Percentiles rank a stretch among this genome's conserved stretches.
Evolutionary conservation across 2,888 invertebrate genomes (phyloP).

Genomic region (Drosophila falleni): DNA sequence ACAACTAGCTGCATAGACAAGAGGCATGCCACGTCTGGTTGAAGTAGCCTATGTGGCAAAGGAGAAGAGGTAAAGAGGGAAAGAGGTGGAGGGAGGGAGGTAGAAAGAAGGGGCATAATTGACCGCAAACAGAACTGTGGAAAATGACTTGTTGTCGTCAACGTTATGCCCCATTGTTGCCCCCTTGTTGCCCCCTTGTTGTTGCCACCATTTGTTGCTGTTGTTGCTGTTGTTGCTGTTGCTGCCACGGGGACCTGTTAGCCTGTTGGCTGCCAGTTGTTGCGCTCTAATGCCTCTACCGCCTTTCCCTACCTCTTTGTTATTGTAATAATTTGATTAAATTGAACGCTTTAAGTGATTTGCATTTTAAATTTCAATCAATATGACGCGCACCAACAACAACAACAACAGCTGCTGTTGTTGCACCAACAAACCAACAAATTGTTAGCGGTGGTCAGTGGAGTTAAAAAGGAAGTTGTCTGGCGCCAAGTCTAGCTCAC

Average conservation of each 20-base stretch:
- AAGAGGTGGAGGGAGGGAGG: not conserved
- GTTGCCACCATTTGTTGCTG: slow-evolving; percentile 11
- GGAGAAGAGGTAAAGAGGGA: not conserved
- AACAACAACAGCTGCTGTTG: slow-evolving; percentile 20
- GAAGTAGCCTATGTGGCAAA: slow-evolving; percentile 3
- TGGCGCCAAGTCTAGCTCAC: slow-evolving; percentile 50
- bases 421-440: slow-evolving; percentile 1
- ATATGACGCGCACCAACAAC: slow-evolving; percentile 64
- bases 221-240: not conserved
- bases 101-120: slow-evolving; percentile 6
- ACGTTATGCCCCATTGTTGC: slow-evolving; percentile 41
- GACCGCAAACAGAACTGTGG: slow-evolving; percentile 71
- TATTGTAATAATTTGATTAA: slow-evolving; percentile 79
- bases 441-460: slow-evolving; percentile 7
- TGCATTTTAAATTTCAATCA: slow-evolving; percentile 82
- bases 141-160: slow-evolving; percentile 72
- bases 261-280: slow-evolving; percentile 18
- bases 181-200: slow-evolving; percentile 27
- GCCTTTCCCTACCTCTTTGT: not conserved
- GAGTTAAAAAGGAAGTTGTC: slow-evolving; percentile 52
- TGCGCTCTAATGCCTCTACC: slow-evolving; percentile 1
- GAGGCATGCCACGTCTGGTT: slow-evolving; percentile 10
- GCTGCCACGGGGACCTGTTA: slow-evolving; percentile 3
- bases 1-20: slow-evolving; percentile 47
- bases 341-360: slow-evolving; percentile 82